Conservation (phyloP, 2,888 invertebrate genomes). For the Cataglyphis rosenhaueri region DNA sequence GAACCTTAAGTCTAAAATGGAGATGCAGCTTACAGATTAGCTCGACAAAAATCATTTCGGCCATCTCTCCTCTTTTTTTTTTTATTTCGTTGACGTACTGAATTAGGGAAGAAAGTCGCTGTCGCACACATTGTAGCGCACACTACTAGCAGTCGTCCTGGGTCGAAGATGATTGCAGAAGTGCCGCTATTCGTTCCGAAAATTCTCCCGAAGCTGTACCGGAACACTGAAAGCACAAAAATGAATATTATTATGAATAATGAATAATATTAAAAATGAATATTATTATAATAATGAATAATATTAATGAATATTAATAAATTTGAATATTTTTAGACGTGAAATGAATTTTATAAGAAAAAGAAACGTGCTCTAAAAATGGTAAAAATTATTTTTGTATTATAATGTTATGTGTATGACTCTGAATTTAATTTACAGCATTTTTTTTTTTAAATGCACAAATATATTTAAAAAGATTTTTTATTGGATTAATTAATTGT, state of each 20-base stretch:
- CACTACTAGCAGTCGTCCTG: conserved; percentile 81
- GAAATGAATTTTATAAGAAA: neutral
- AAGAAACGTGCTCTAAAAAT: neutral
- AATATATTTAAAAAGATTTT: neutral
- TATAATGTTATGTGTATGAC: neutral
- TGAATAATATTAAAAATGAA: no score
- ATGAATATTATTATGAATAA: neutral
- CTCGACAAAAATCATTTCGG: conserved; percentile 48
- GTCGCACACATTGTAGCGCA: conserved; percentile 15
- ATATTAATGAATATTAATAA: neutral
- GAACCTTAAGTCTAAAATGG: conserved; percentile 34
- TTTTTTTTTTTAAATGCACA: neutral
- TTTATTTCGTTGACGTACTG: neutral
- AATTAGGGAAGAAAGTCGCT: neutral
- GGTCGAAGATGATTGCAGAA: conserved; percentile 79
- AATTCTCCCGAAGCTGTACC: conserved; percentile 77
- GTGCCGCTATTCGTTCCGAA: conserved; percentile 81
- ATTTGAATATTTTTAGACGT: neutral
- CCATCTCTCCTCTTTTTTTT: conserved; percentile 24
- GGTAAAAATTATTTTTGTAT: neutral
- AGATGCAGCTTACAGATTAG: conserved; percentile 53
- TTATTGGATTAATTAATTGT: neutral
- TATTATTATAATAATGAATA: no score
- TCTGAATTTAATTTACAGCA: neutral
- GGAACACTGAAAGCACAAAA: conserved; percentile 75